Conservation (phyloP, 2,888 invertebrate species). For the Conops quadrifasciatus region DNA sequence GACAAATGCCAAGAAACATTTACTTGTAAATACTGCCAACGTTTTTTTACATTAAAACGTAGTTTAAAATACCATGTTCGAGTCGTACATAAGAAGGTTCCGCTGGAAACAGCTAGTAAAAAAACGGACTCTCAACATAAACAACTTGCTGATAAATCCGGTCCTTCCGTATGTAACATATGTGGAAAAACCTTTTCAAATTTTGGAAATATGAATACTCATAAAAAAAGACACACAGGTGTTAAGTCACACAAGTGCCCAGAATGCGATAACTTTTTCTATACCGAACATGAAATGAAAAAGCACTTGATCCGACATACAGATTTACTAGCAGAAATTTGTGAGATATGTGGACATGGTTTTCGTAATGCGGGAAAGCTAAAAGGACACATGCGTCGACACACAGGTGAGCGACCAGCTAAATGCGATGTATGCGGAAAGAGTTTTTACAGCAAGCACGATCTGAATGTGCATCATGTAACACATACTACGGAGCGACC, state of each 20-base stretch:
- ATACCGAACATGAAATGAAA: conserved; percentile 52
- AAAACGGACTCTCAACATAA: not conserved
- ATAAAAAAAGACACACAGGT: conserved; percentile 58
- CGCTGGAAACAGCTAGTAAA: not conserved
- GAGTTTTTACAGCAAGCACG: conserved; percentile 12
- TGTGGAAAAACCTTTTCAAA: conserved; percentile 59
- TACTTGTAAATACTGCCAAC: conserved; percentile 52
- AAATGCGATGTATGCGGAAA: conserved; percentile 27
- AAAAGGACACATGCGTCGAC: conserved; percentile 55
- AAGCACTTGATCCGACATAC: conserved; percentile 57
- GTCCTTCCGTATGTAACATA: conserved; percentile 53
- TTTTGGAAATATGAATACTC: conserved; percentile 57
- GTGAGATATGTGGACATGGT: conserved; percentile 56
- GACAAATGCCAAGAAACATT: conserved; percentile 46
- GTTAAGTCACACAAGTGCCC: conserved; percentile 58
- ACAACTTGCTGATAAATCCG: not conserved
- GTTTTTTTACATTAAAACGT: conserved; percentile 52
- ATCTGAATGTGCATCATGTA: conserved; percentile 16
- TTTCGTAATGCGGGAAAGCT: conserved; percentile 57
- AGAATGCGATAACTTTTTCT: conserved; percentile 56
- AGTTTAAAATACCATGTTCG: conserved; percentile 52
- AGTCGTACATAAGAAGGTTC: conserved; percentile 36
- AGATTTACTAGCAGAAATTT: conserved; percentile 55
- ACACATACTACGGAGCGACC: conserved; percentile 15
- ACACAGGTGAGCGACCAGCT: conserved; percentile 20